phyloP scores from a whole-genome alignment of 2,888 invertebrate species.

The Cerceris ruficornis region DNA sequence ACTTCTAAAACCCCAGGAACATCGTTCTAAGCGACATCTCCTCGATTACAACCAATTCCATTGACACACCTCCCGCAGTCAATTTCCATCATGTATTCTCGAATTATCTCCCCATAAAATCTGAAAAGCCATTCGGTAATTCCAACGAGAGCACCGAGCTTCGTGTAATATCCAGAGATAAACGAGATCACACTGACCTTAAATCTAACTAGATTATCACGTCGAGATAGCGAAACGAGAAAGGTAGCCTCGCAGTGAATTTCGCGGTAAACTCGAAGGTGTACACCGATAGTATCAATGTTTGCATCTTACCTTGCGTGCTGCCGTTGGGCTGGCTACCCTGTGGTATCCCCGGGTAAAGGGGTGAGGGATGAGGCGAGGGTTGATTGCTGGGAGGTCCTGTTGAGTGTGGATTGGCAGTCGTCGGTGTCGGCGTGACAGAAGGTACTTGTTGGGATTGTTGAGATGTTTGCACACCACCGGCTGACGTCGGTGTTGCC shows the following conservation, averaged over 20 bases:
- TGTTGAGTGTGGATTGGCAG: conserved; percentile 76
- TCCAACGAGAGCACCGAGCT: background rate
- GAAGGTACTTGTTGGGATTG: conserved; percentile 82
- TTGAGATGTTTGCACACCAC: conserved; percentile 69
- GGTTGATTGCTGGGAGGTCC: conserved; percentile 76
- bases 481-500: conserved; percentile 72
- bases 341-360: conserved; percentile 77
- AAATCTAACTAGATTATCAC: too few relatives aligned
- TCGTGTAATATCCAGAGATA: too few relatives aligned
- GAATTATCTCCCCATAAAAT: too few relatives aligned
- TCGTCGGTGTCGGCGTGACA: conserved; percentile 74
- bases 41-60: too few relatives aligned
- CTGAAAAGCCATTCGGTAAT: too few relatives aligned
- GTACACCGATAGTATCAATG: conserved; percentile 25
- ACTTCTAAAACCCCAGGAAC: too few relatives aligned
- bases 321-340: conserved; percentile 76
- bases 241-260: background rate
- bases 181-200: too few relatives aligned
- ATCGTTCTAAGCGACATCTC: too few relatives aligned
- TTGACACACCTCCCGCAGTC: too few relatives aligned
- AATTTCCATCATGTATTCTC: too few relatives aligned
- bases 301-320: conserved; percentile 76
- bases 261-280: background rate
- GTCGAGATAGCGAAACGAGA: background rate
- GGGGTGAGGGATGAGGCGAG: conserved; percentile 79